A percentile compares a stretch with the other conserved stretches of the same genome.
These are phyloP conservation scores for Archocentrus centrarchus DNA, from an alignment of 2,113 vertebrate species.

Conservation along the genomic window DNA sequence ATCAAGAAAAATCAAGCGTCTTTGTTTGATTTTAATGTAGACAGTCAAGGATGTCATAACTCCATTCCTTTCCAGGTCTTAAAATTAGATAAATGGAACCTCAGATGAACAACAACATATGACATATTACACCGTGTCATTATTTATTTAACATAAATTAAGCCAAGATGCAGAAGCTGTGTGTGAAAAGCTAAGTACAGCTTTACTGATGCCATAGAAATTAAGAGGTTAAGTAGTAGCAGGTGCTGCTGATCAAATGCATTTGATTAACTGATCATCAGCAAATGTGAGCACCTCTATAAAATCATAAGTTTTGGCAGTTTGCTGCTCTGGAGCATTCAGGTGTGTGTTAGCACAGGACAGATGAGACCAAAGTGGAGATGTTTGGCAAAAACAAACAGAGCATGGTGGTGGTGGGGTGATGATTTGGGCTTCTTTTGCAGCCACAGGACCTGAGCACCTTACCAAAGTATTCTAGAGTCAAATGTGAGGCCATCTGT, in stretches of 20 bases:
- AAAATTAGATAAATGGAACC: neutral
- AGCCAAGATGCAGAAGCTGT: neutral
- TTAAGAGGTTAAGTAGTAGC: neutral
- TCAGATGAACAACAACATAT: neutral
- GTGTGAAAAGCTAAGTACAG: slow-evolving; percentile 1
- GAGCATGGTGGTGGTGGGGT: neutral
- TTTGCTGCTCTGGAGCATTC: neutral
- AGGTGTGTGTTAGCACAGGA: neutral
- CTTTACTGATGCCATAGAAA: neutral
- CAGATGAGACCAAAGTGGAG: too few species aligned
- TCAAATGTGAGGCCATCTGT: neutral
- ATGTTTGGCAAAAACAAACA: neutral
- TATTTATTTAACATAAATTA: neutral
- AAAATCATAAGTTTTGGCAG: neutral
- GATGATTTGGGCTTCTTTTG: neutral
- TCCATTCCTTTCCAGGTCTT: neutral
- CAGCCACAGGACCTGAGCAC: neutral
- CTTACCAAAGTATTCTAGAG: neutral
- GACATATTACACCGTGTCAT: neutral
- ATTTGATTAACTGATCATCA: neutral
- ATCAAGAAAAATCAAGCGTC: neutral
- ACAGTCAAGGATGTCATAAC: neutral
- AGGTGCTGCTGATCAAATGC: neutral
- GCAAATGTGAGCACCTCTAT: too few species aligned
- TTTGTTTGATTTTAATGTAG: neutral